Conservation (phyloP, 2,888 invertebrate species). For the Synanthedon tipuliformis region DNA sequence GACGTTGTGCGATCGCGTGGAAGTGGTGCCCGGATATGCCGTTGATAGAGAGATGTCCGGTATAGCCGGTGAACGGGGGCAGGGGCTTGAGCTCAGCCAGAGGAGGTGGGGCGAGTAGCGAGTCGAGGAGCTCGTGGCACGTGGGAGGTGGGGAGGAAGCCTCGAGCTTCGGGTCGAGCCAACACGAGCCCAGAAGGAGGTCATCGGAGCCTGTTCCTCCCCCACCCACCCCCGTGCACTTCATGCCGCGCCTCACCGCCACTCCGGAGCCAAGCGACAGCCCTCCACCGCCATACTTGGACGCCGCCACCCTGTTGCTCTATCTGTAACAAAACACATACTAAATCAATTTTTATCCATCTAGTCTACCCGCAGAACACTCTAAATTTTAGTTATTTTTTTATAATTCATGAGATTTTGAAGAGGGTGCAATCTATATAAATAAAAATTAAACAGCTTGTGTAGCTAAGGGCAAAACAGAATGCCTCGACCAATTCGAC, state of each 20-base stretch:
- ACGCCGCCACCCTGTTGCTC: conserved; percentile 64
- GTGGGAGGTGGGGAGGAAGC: conserved; percentile 46
- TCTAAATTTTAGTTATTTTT: too few relatives aligned
- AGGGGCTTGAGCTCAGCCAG: conserved; percentile 84
- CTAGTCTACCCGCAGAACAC: too few relatives aligned
- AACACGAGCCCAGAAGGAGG: conserved; percentile 78
- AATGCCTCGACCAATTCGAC: too few relatives aligned
- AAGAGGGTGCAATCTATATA: too few relatives aligned
- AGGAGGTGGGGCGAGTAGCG: conserved; percentile 72
- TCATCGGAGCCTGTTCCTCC: conserved; percentile 74
- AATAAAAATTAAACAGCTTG: too few relatives aligned
- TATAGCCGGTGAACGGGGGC: conserved; percentile 88
- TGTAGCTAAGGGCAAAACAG: too few relatives aligned
- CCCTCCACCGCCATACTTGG: conserved; percentile 65
- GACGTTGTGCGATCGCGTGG: conserved; percentile 83
- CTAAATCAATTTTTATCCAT: neutral
- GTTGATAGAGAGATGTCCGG: conserved; percentile 87
- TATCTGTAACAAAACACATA: conserved; percentile 39
- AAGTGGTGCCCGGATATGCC: conserved; percentile 90
- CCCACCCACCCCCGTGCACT: conserved; percentile 61
- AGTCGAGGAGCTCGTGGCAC: conserved; percentile 79
- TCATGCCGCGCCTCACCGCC: conserved; percentile 70
- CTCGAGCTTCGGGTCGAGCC: conserved; percentile 74
- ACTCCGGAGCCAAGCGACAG: conserved; percentile 50
- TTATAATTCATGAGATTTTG: too few relatives aligned